phyloP scores from a whole-genome alignment of 2,113 vertebrate species.

The Anoura caudifer region DNA sequence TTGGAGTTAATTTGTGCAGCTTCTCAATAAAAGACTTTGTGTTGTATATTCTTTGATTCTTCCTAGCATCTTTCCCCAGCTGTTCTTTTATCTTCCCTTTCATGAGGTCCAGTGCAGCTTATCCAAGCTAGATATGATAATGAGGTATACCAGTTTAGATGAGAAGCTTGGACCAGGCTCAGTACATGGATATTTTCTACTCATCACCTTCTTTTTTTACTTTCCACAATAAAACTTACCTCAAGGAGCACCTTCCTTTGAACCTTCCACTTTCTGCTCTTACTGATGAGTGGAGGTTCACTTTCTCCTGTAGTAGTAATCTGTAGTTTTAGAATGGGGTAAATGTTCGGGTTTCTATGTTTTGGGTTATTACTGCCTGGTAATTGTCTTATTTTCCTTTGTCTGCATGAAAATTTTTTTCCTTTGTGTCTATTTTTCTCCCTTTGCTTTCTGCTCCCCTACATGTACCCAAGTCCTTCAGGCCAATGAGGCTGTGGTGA shows the following conservation, averaged over 20 bases:
- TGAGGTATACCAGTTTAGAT: background rate
- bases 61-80: slow-evolving; percentile 13
- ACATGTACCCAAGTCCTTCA: slow-evolving; percentile 61
- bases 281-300: background rate
- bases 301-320: background rate
- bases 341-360: slow-evolving; percentile 11
- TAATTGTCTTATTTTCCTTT: slow-evolving; percentile 70
- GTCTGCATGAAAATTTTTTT: slow-evolving; percentile 60
- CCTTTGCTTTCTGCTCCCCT: slow-evolving; percentile 65
- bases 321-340: background rate
- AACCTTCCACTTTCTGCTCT: background rate
- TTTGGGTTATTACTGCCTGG: slow-evolving; percentile 30
- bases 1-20: slow-evolving; percentile 47
- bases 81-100: slow-evolving; percentile 39
- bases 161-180: slow-evolving; percentile 8
- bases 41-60: slow-evolving; percentile 49
- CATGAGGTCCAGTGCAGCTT: background rate
- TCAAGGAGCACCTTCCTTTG: background rate
- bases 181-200: slow-evolving; percentile 25
- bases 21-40: slow-evolving; percentile 47
- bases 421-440: slow-evolving; percentile 71
- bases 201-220: slow-evolving; percentile 33
- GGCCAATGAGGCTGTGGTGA: slow-evolving; percentile 74
- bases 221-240: background rate
- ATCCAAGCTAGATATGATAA: background rate